These are phyloP conservation scores for Formica exsecta DNA, from an alignment of 1,140 invertebrate genomes.

Conservation along the genomic window DNA sequence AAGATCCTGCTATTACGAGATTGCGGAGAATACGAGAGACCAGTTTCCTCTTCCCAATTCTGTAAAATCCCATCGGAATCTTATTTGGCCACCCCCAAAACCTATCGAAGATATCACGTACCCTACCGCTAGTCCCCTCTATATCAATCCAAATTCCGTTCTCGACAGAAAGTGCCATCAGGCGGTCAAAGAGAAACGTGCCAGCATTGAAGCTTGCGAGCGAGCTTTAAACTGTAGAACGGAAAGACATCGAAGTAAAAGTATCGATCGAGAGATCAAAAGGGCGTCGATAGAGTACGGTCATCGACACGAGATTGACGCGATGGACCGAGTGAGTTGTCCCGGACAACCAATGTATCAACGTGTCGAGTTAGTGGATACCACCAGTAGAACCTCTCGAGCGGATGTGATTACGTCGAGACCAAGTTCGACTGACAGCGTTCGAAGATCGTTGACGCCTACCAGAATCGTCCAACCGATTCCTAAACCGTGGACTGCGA, in stretches of 20 bases:
- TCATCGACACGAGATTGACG: conserved; percentile 33
- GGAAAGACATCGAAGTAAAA: conserved; percentile 55
- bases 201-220: conserved; percentile 76
- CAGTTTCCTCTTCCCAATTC: conserved; percentile 70
- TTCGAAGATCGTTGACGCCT: conserved; percentile 83
- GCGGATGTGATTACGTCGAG: conserved; percentile 77
- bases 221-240: conserved; percentile 50
- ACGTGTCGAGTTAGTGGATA: conserved; percentile 78
- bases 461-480: conserved; percentile 84
- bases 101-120: conserved; percentile 84
- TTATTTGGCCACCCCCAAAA: conserved; percentile 83
- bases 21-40: conserved; percentile 66
- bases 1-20: conserved; percentile 77
- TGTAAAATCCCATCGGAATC: conserved; percentile 76
- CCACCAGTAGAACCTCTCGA: conserved; percentile 70
- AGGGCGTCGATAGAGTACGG: conserved; percentile 23
- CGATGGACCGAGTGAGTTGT: conserved; percentile 83
- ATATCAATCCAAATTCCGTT: conserved; percentile 83
- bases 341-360: conserved; percentile 79
- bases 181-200: conserved; percentile 77
- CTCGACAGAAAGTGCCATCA: conserved; percentile 75
- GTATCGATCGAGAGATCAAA: conserved; percentile 65
- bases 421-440: conserved; percentile 81
- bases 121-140: conserved; percentile 85
- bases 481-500: conserved; percentile 84